Evolutionary conservation across 2,113 vertebrate genomes (phyloP).

Genomic region (Nansenia antarctica): DNA sequence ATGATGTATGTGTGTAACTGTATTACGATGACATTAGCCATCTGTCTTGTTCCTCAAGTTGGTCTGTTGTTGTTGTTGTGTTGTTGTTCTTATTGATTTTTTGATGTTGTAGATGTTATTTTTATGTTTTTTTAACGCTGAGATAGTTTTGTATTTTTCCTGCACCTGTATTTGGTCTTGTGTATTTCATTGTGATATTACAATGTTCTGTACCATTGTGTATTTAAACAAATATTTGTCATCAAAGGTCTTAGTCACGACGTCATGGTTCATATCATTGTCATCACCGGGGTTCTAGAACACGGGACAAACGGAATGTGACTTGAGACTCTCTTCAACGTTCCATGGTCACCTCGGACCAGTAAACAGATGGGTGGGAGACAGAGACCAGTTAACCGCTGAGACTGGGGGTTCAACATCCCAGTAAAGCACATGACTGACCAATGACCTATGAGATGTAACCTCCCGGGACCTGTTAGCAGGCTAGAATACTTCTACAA

Average conservation of each 20-base stretch:
- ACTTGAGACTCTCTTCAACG: no score
- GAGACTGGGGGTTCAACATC: no score
- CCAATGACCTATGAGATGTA: no score
- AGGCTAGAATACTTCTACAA: no score
- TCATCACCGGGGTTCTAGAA: background rate
- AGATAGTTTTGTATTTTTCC: constrained; percentile 36
- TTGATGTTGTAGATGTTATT: constrained; percentile 40
- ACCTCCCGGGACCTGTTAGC: no score
- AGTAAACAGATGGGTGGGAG: no score
- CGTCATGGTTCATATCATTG: background rate
- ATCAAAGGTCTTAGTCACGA: constrained; percentile 8
- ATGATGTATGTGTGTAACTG: constrained; percentile 29
- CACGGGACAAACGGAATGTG: background rate
- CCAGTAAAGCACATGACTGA: no score
- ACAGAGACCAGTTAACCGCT: no score
- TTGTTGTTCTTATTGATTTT: constrained; percentile 20
- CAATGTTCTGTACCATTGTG: constrained; percentile 33
- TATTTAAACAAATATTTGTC: constrained; percentile 37
- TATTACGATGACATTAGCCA: constrained; percentile 39
- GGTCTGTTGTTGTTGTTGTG: constrained; percentile 12
- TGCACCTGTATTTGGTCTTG: constrained; percentile 31
- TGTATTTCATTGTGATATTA: constrained; percentile 49
- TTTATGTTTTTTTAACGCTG: constrained; percentile 15
- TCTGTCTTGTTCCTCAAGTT: constrained; percentile 48
- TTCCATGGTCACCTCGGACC: no score